Evolutionary conservation across 2,797 vertebrate genomes (phyloP), one percentile per base, ranked within the genome.

Genomic region (Sebastes paucispinis): DNA sequence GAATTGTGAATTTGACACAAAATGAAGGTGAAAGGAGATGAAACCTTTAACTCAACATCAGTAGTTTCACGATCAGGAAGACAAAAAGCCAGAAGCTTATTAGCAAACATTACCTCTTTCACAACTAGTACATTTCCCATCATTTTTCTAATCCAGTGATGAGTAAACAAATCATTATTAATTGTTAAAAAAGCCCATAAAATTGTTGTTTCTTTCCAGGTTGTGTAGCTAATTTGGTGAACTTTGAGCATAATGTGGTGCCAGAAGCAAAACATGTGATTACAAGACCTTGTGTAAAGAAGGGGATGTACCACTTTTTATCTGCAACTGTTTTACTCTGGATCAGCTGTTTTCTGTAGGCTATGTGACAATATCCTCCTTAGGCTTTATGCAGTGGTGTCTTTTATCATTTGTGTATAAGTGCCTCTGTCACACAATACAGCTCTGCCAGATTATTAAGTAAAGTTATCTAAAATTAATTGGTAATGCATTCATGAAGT

Each of bases 201-300:
- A 6, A 25, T 25, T 10, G 9, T 25, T 29, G 20, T 32, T 67
- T 29, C 10, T 29, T 58, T 43, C 3, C 22, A 54, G 3, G 12
- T 71, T 50, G 54, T 24, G 22, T 16, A 18, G 3, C 6, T 24
- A 0, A 9, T 31, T 32, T 50, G 8, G 4, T 25, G 3, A 16
- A 50, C 16, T 50, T 50, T 14, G n/a, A 24, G 5, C 9, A 29
- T 10, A 32, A 29, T 24, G 5, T 70, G 62, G 9, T 25, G 9
- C 66, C 54, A 62, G 60, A 57, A 65, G 74, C 39, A 62, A 73
- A 88, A 69, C 84, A 74, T 84, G 84, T 82, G 83, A 78, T 70
- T 77, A 8, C 12, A 70, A 39, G 29, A 22, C n/a, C 8, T 25
- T 58, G 24, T 20, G 13, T 16, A 25, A 25, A 25, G 54, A 73